Percentiles rank a stretch among this genome's conserved stretches.
Conservation (phyloP, 2,888 invertebrate genomes). For the Chaitophorus viminalis region DNA sequence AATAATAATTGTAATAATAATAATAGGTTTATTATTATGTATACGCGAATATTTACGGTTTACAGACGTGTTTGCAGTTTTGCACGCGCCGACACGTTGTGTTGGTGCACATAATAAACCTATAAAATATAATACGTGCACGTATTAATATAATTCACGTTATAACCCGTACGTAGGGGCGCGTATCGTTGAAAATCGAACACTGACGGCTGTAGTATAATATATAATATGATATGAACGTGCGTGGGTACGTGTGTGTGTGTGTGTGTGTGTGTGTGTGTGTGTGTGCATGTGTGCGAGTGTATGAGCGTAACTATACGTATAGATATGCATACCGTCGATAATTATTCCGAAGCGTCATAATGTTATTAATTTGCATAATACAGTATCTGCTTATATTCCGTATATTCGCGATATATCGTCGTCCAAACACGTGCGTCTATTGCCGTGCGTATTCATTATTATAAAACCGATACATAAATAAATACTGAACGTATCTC, state of each 20-base stretch:
- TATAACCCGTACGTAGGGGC: neutral
- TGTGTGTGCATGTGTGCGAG: neutral
- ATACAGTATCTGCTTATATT: neutral
- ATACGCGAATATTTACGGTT: neutral
- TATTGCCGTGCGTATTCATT: neutral
- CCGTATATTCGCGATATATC: neutral
- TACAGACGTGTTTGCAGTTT: neutral
- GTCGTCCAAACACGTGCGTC: neutral
- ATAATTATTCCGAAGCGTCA: conserved; percentile 24
- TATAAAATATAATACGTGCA: neutral
- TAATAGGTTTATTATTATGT: neutral
- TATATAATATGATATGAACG: too few species aligned
- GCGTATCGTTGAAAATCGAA: conserved; percentile 18
- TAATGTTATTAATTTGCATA: conserved; percentile 30
- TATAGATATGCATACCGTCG: neutral
- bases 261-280: neutral
- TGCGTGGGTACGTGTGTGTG: neutral
- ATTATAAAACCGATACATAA: neutral
- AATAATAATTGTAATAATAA: too few species aligned
- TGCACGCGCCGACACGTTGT: neutral
- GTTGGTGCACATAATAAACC: neutral
- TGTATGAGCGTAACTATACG: neutral
- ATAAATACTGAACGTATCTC: neutral
- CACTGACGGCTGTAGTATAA: conserved; percentile 2
- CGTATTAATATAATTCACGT: neutral